Conservation (phyloP, 2,113 vertebrate species). For the Podilymbus podiceps region DNA sequence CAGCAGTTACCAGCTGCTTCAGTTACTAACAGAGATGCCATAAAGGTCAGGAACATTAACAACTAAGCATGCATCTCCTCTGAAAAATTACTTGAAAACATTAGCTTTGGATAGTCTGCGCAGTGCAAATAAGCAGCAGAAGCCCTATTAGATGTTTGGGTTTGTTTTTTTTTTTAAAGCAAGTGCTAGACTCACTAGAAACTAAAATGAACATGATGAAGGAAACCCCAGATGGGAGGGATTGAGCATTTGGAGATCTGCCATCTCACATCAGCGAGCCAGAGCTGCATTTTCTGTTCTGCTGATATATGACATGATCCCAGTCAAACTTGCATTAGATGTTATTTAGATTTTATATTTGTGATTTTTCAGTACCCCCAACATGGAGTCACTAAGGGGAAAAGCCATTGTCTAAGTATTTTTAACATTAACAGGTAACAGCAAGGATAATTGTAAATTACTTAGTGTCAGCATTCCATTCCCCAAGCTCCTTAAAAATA, state of each 20-base stretch:
- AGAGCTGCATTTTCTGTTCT: background rate
- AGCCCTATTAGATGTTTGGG: no score
- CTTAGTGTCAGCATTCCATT: background rate
- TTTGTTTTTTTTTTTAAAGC: conserved; percentile 25
- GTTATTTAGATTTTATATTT: background rate
- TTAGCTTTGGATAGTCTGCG: background rate
- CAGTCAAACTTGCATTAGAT: background rate
- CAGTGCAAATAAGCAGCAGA: background rate
- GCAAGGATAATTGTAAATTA: background rate
- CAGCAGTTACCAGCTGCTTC: background rate
- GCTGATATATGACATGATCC: background rate
- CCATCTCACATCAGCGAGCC: background rate
- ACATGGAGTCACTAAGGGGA: background rate
- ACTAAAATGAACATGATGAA: conserved; percentile 20
- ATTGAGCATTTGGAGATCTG: conserved; percentile 1
- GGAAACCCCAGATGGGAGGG: conserved; percentile 16
- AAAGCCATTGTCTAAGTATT: background rate
- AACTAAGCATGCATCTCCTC: background rate
- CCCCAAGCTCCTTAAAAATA: background rate
- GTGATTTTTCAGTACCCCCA: background rate
- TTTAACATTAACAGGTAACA: background rate
- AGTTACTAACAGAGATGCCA: background rate
- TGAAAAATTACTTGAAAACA: background rate
- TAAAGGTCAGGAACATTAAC: background rate
- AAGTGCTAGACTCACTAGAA: background rate